These are phyloP conservation scores for Chroicocephalus ridibundus DNA, from an alignment of 2,113 vertebrate genomes.

Conservation along the genomic window DNA sequence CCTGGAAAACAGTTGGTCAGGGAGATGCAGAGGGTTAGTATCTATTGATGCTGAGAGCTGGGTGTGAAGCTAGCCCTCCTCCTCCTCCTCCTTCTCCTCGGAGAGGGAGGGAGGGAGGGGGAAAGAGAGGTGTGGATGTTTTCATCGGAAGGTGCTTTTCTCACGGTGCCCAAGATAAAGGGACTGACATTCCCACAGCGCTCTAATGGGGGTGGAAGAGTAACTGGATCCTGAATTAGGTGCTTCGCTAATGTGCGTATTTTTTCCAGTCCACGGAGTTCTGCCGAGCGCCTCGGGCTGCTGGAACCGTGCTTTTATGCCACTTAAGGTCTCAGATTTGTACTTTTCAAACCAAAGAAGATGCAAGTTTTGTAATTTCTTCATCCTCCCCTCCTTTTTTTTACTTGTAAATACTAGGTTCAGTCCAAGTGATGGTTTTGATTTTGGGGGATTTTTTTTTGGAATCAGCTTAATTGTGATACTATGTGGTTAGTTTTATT, in stretches of 20 bases:
- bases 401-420: not conserved
- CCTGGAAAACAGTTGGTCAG: not conserved
- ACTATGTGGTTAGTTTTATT: not conserved
- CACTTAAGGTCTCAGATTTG: slow-evolving; percentile 19
- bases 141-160: slow-evolving; percentile 19
- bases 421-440: not conserved
- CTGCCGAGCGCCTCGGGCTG: not conserved
- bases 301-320: not conserved
- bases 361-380: not conserved
- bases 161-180: slow-evolving; percentile 2
- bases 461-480: not conserved
- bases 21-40: not conserved
- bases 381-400: not conserved
- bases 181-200: not conserved
- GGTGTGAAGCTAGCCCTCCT: not conserved
- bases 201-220: not conserved
- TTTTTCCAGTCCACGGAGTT: slow-evolving; percentile 36
- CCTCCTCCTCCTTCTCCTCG: not conserved
- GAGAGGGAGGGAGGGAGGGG: not conserved
- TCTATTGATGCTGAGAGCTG: not conserved
- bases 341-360: not conserved
- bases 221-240: slow-evolving; percentile 21
- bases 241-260: not conserved
- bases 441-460: not conserved
- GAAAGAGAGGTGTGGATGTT: not conserved